Base-by-base conservation (phyloP, 2,888 invertebrate species). In the Anthrax anthrax region DNA sequence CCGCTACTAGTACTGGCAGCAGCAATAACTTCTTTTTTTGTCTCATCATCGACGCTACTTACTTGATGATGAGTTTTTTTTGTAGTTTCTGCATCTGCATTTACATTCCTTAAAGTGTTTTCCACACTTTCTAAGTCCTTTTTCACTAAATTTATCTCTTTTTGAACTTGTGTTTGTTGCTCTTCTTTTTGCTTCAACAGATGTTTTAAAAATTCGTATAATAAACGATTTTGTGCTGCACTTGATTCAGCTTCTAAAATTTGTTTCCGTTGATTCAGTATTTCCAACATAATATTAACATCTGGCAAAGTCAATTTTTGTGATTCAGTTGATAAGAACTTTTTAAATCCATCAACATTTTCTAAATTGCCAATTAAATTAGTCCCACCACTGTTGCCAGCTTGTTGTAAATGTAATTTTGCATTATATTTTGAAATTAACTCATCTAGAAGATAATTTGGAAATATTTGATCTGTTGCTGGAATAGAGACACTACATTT, bases 371-470 rank as follows among this genome's bases (percentile, higher is more conserved):
- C 16, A 52, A 48, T 53, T 52, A 17, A 50, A 59, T 49, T 39
- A 51, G 50, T 50, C 58, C 37, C 51, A 47, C 43, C 53, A 56
- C 36, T 70, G 64, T 32, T 38, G 16, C 42, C 8, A 71, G 56
- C 43, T 19, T 48, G 47, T 38, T 52, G 47, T 9, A 52, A 23
- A 40, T 52, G 72, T 37, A 69, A 56, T 48, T 75, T 69, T 37
- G 74, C 64, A 53, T 80, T 77, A 50, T 84, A 77, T 56, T 86
- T 83, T 6, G 80, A 76, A 37, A 87, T 77, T 54, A 91, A 65
- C 62, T 89, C 87, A 63, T 89, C 87, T 36, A 91, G 72, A 47
- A 86, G 70, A 62, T 87, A 86, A 69, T 92, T 92, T 0, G 91
- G 91, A 61, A 87, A 87, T 48, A 90, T 80, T 58, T 80, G 74